Base-by-base conservation (phyloP, 2,113 vertebrate species). In the Microtus oregoni region DNA sequence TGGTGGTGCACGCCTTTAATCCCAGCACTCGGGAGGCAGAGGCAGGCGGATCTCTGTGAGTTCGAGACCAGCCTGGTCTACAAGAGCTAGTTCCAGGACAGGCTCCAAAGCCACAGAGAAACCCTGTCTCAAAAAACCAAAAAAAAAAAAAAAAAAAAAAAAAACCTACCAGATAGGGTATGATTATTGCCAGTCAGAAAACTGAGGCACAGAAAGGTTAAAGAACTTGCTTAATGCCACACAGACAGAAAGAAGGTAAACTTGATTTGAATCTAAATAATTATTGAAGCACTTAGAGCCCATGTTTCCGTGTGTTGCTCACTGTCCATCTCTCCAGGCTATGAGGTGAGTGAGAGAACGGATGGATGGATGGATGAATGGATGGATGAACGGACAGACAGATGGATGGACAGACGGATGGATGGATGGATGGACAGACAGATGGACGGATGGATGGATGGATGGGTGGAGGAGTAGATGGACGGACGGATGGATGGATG, bases 141-240 rank as follows among this genome's bases (percentile, higher is more conserved):
- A n/a, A n/a, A n/a, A n/a, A n/a, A n/a, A n/a, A n/a, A n/a, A n/a
- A n/a, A n/a, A n/a, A n/a, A n/a, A n/a, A n/a, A n/a, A n/a, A n/a
- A 28, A 85, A 86, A 47, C 38, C 50, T 73, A 38, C 32, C 30
- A 52, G 3, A 3, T 17, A 13, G 79, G 10, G 50, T 50, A 7
- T 32, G 75, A 13, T 17, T 58, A 50, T 13, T 30, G 35, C 28
- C 47, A 70, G 70, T 87, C 86, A 58, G 55, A 76, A 67, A 92
- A 73, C 19, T 41, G 28, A 5, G 44, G n/a, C 82, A 30, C 79
- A 87, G 79, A 93, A 47, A 95, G 35, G 79, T 38, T 86, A 76
- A 81, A 89, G 3, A 1, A 77, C n/a, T 90, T 77, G 79, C 32
- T 79, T 61, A 32, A 85, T 9, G 12, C 77, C 70, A 73, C 92